Conservation (phyloP, 2,113 vertebrate species). For the Leucopsar rothschildi region DNA sequence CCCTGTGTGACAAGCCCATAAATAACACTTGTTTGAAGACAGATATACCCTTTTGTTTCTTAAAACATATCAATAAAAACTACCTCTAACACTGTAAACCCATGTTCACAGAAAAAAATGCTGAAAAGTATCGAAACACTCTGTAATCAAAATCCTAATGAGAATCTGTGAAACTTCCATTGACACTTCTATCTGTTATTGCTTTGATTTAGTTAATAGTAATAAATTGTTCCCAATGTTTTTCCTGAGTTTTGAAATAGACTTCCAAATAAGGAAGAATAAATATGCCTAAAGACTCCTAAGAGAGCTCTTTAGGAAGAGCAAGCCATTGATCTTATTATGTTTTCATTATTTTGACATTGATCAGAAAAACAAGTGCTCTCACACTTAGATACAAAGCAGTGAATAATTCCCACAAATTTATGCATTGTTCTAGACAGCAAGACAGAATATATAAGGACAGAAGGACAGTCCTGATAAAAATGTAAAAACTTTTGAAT, state of each 20-base stretch:
- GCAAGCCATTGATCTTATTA: neutral
- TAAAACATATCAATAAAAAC: neutral
- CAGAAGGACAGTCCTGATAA: fast-evolving
- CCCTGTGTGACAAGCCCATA: neutral
- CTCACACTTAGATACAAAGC: neutral
- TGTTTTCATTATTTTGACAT: neutral
- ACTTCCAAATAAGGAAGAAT: neutral
- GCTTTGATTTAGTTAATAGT: neutral
- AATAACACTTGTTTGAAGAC: neutral
- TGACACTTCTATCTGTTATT: neutral
- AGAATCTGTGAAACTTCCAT: neutral
- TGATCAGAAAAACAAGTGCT: neutral
- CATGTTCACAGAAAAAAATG: neutral
- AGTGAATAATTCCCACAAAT: neutral
- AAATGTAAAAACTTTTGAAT: neutral
- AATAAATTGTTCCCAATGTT: neutral
- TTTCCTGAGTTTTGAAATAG: neutral
- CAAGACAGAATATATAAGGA: neutral
- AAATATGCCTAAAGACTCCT: neutral
- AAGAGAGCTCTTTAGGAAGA: neutral
- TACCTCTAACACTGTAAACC: neutral
- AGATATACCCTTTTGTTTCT: neutral
- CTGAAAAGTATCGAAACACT: neutral
- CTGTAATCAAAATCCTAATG: neutral
- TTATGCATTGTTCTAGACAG: neutral